Evolutionary conservation across 2,113 vertebrate species (phyloP), one percentile per base, ranked within the genome.

Genomic region (Agapornis roseicollis): DNA sequence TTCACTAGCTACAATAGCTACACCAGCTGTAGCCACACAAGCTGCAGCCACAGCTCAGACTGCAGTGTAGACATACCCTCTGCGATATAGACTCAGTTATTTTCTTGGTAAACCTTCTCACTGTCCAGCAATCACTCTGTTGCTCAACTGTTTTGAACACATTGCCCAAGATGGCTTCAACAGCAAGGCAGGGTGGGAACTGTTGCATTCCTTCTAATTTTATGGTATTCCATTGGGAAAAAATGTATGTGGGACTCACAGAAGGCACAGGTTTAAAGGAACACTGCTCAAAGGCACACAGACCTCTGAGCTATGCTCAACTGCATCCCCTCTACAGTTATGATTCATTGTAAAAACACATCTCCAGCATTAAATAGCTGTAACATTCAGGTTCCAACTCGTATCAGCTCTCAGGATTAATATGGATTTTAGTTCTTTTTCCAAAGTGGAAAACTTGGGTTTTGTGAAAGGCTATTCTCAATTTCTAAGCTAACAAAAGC

Each of bases 231-330:
- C 13, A 63, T 16, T 11, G 18, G 76, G 33, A 37, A 85, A 46
- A 78, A 46, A 4, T 19, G 4, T 22, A 33, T 13, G 24, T 27
- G 33, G 71, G 74, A 91, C 29, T 53, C 85, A 76, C 13, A 72
- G 88, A 95, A 88, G 65, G 79, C 66, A 70, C 7, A 63, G 71
- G 70, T 91, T 88, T 93, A 90, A 90, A 94, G 80, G 41, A 91
- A 69, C 76, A 63, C 17, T 46, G 71, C 88, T 82, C 61, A 93
- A 88, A 90, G 84, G 53, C 74, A 82, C 71, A 55, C 47, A 89
- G 88, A 87, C 23, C 52, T 79, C 56, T 53, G 19, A 89, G 88
- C 61, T 85, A 37, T 88, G 78, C 63, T 80, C 58, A 92, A 39
- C 50, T 80, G 71, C 81, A 70, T 89, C 53, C 70, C 85, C 89